These are phyloP conservation scores for Clarias pachynema DNA, from an alignment of 2,797 vertebrate species.

Conservation along the genomic window DNA sequence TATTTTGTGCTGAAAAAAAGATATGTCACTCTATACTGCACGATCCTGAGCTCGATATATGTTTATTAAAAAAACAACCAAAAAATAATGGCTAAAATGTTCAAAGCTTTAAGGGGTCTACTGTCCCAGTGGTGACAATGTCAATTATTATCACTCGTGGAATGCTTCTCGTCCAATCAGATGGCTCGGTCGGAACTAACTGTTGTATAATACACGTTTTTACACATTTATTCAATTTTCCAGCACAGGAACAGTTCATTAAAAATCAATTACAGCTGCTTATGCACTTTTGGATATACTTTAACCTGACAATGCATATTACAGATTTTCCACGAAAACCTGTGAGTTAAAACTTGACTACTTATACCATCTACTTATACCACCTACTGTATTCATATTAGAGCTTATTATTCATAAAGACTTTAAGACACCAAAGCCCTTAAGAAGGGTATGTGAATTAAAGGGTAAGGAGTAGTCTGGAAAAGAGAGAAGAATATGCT, in stretches of 20 bases:
- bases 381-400: no score
- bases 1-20: no score
- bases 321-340: neutral
- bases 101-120: no score
- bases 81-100: no score
- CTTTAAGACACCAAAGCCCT: neutral
- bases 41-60: no score
- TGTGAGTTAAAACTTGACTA: neutral
- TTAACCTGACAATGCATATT: neutral
- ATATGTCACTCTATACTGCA: no score
- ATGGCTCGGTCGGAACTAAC: no score
- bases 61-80: no score
- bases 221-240: neutral
- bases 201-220: no score
- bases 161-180: no score
- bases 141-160: no score
- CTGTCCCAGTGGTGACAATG: no score
- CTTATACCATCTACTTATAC: neutral
- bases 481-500: neutral
- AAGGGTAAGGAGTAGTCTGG: neutral
- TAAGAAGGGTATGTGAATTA: neutral
- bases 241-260: neutral
- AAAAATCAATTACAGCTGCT: neutral
- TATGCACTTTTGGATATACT: neutral
- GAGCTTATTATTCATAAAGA: conserved; percentile 1